Evolutionary conservation across 2,797 vertebrate species (phyloP).

Genomic region (Hemitrygon akajei): DNA sequence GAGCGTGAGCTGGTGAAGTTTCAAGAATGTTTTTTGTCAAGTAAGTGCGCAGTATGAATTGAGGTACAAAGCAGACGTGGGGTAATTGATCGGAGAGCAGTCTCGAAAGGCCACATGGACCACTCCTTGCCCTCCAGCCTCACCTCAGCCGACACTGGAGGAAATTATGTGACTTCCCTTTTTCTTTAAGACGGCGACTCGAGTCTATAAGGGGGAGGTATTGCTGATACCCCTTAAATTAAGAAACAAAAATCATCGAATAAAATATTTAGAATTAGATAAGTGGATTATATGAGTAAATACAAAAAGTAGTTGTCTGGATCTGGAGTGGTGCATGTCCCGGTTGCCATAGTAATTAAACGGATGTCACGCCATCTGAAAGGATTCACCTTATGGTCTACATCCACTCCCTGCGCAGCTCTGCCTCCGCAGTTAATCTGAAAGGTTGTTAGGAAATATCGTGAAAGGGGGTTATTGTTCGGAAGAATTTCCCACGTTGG

Average conservation of each 20-base stretch:
- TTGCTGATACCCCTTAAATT: no score
- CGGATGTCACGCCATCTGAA: constrained; percentile 18
- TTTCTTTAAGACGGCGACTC: background rate
- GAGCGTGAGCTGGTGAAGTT: no score
- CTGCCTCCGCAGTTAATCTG: constrained; percentile 50
- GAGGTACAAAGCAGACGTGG: background rate
- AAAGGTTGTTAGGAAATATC: constrained; percentile 68
- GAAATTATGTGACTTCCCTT: background rate
- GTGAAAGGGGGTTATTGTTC: constrained; percentile 77
- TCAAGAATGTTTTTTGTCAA: background rate
- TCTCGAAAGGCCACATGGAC: background rate
- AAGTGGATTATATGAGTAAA: background rate
- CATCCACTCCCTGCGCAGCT: constrained; percentile 34
- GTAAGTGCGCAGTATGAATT: background rate
- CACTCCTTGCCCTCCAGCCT: background rate
- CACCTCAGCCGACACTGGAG: background rate
- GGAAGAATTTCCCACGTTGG: constrained; percentile 76
- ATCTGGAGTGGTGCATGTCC: background rate
- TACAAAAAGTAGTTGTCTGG: background rate
- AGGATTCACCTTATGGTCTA: constrained; percentile 33
- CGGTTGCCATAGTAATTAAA: constrained; percentile 27
- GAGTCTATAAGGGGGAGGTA: background rate
- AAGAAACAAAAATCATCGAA: background rate
- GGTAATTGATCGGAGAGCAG: background rate
- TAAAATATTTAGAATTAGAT: background rate